A percentile compares a stretch with the other conserved stretches of the same genome.
These are phyloP conservation scores for Tyrophagus putrescentiae DNA, from an alignment of 1,140 invertebrate species.

Conservation along the genomic window DNA sequence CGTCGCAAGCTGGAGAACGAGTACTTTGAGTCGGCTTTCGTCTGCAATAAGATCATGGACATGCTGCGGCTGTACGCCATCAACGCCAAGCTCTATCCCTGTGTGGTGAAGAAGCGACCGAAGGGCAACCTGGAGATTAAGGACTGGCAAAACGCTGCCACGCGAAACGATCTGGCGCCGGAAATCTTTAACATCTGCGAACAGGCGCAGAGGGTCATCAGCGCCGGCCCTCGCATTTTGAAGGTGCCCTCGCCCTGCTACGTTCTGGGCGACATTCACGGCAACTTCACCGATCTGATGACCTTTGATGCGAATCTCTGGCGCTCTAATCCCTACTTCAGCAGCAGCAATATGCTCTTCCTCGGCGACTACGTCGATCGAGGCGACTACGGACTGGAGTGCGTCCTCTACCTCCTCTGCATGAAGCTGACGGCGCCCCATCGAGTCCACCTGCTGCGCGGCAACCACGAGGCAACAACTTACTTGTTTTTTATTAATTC, in stretches of 20 bases:
- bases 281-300: conserved; percentile 44
- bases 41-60: neutral
- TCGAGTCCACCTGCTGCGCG: conserved; percentile 44
- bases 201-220: too few species aligned
- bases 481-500: too few species aligned
- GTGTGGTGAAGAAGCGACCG: conserved; percentile 14
- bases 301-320: conserved; percentile 46
- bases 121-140: too few species aligned
- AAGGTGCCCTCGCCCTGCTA: conserved; percentile 39
- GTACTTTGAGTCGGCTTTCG: neutral
- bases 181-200: too few species aligned
- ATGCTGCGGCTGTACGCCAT: conserved; percentile 25
- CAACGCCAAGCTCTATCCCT: conserved; percentile 22
- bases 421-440: conserved; percentile 44
- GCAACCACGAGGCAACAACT: conserved; percentile 51
- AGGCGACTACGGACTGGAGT: conserved; percentile 33
- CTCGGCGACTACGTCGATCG: conserved; percentile 51
- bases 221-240: conserved; percentile 30
- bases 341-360: conserved; percentile 44
- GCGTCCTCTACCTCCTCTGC: conserved; percentile 45
- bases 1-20: neutral
- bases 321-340: conserved; percentile 41
- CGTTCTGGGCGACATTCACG: conserved; percentile 43
- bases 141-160: too few species aligned
- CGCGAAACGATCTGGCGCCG: too few species aligned